These are phyloP conservation scores for Loxodonta africana DNA, from an alignment of 2,113 vertebrate species.

Conservation along the genomic window DNA sequence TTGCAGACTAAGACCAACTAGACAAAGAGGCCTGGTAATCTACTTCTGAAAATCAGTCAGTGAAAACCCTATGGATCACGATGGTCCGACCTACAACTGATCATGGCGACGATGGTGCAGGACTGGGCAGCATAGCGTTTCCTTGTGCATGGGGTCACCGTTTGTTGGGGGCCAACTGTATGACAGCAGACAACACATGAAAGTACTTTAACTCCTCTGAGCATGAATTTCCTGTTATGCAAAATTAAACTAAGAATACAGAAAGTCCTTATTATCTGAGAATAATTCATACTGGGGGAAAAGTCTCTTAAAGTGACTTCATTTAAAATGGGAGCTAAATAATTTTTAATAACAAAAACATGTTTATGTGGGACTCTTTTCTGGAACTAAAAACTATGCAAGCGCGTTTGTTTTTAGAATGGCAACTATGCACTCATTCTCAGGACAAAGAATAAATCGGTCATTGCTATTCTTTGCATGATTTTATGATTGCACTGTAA, in stretches of 20 bases:
- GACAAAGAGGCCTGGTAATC: neutral
- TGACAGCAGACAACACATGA: neutral
- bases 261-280: slow-evolving; percentile 60
- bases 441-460: neutral
- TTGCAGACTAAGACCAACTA: neutral
- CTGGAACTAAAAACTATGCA: neutral
- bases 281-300: slow-evolving; percentile 55
- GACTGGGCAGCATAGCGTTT: neutral
- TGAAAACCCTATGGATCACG: neutral
- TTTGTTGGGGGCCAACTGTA: neutral
- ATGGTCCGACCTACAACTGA: neutral
- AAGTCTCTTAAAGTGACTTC: slow-evolving; percentile 52
- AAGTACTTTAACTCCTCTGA: slow-evolving; percentile 22
- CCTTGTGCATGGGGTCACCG: too few relatives aligned
- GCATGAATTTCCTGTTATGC: slow-evolving; percentile 26
- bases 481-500: slow-evolving; percentile 1
- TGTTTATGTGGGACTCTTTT: slow-evolving; percentile 37
- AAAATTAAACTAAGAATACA: slow-evolving; percentile 56
- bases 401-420: slow-evolving; percentile 21
- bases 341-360: slow-evolving; percentile 54
- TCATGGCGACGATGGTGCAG: neutral
- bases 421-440: neutral
- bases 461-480: neutral
- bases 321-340: slow-evolving; percentile 60
- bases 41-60: neutral